These are phyloP conservation scores for Apteryx owenii DNA, from an alignment of 2,113 vertebrate genomes.

Conservation along the genomic window DNA sequence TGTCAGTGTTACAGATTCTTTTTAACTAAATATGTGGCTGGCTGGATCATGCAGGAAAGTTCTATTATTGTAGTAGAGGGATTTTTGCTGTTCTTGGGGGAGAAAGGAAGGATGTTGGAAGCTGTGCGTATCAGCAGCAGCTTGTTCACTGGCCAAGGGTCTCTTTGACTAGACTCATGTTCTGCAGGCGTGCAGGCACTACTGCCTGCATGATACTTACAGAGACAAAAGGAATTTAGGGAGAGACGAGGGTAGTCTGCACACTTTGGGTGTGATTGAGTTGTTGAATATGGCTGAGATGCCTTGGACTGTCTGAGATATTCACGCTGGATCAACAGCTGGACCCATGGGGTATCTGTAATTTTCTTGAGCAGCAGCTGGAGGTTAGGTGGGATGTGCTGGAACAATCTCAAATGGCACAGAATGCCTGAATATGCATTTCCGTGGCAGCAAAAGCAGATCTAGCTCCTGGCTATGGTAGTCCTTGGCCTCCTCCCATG, in stretches of 20 bases:
- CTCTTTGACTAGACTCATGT: background rate
- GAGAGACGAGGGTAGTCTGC: background rate
- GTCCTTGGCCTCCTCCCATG: background rate
- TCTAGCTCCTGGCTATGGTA: background rate
- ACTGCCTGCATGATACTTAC: background rate
- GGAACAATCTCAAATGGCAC: background rate
- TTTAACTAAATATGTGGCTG: background rate
- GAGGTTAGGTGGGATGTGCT: background rate
- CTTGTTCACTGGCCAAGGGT: background rate
- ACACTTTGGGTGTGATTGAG: background rate
- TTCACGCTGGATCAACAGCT: background rate
- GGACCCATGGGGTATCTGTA: rapidly evolving
- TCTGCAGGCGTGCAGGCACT: background rate
- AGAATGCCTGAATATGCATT: background rate
- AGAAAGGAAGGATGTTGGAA: background rate
- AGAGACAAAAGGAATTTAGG: background rate
- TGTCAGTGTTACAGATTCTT: background rate
- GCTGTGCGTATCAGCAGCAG: background rate
- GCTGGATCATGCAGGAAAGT: background rate
- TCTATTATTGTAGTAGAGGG: background rate
- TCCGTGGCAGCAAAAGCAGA: background rate
- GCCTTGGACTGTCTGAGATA: background rate
- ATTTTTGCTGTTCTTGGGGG: background rate
- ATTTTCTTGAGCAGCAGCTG: background rate
- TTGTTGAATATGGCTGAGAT: background rate